Evolutionary conservation across 2,113 vertebrate genomes (phyloP).

Genomic region (Lophotis ruficrista): DNA sequence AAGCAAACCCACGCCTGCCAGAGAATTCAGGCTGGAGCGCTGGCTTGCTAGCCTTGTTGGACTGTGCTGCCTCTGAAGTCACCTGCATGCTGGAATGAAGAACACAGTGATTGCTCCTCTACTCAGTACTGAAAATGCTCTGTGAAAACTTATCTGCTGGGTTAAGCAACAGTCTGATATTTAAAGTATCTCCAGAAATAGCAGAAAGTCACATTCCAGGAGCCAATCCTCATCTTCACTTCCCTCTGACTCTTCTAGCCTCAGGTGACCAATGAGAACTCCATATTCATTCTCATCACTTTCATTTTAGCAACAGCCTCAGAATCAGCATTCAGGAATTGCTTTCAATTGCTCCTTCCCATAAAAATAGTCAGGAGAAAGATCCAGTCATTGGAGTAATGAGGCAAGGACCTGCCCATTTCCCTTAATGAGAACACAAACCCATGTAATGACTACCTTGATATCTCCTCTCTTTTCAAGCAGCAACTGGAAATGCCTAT

Average conservation of each 20-base stretch:
- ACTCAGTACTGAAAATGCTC: not conserved
- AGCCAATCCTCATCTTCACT: not conserved
- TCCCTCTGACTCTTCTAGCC: not conserved
- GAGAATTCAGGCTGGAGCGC: not conserved
- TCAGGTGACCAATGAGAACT: not conserved
- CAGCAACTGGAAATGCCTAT: not conserved
- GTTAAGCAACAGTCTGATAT: not conserved
- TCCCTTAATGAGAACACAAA: not conserved
- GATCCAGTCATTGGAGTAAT: not conserved
- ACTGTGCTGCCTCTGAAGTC: not conserved
- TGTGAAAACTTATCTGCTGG: not conserved
- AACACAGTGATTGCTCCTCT: not conserved
- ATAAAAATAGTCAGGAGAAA: not conserved
- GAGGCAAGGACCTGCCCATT: not conserved
- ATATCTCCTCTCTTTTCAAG: not conserved
- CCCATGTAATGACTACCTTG: not conserved
- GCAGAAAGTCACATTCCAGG: not conserved
- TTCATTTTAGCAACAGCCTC: not conserved
- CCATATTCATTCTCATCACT: not conserved
- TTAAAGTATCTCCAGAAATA: not conserved
- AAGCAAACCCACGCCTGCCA: not conserved
- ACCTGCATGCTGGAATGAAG: not conserved
- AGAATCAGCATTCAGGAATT: not conserved
- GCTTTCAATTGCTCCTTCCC: not conserved
- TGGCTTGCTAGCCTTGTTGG: not conserved